Evolutionary conservation across 2,797 vertebrate genomes (phyloP), one percentile per base, ranked within the genome.

Genomic region (Cossypha dichroa): DNA sequence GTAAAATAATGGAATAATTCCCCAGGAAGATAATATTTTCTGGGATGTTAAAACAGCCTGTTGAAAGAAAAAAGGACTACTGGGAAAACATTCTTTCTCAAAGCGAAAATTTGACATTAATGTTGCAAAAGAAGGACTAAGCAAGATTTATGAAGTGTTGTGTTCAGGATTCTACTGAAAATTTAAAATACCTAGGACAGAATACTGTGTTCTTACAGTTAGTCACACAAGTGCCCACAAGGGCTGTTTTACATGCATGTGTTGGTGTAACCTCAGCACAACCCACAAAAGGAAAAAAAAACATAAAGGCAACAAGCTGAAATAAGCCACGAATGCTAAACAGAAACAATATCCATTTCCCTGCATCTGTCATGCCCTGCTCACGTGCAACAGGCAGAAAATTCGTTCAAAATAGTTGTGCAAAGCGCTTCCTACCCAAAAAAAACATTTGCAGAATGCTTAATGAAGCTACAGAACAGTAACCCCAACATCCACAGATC

Each of bases 251-350:
- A 46, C 73, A 77, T 14, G 56, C 66, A 48, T 20, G 28, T 55
- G 52, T 29, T 38, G 74, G 68, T 88, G 76, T 63, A 92, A 91
- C 77, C 43, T 94, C 91, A 91, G 91, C 83, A 91, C 72, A 80
- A 38, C 25, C 29, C 72, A 60, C 43, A 45, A 34, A 60, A 64
- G 19, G 23, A n/a, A 5, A 34, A 51, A 80, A 78, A 55, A 38
- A 13, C 15, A 64, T 6, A 34, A 56, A 34, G 20, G 9, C 69
- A 90, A 43, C 68, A 51, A 48, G 36, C 81, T 58, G 70, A 54
- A 85, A 76, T 69, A 91, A 94, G 63, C 74, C 54, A 80, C 49
- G 36, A 92, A 81, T 21, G 75, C 69, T 55, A 94, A 96, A 36
- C 22, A 9, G 88, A 91, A 90, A 48, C 10, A 54, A 15, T 10